These are phyloP conservation scores for Callipepla californica DNA, from an alignment of 2,113 vertebrate genomes.

Conservation along the genomic window DNA sequence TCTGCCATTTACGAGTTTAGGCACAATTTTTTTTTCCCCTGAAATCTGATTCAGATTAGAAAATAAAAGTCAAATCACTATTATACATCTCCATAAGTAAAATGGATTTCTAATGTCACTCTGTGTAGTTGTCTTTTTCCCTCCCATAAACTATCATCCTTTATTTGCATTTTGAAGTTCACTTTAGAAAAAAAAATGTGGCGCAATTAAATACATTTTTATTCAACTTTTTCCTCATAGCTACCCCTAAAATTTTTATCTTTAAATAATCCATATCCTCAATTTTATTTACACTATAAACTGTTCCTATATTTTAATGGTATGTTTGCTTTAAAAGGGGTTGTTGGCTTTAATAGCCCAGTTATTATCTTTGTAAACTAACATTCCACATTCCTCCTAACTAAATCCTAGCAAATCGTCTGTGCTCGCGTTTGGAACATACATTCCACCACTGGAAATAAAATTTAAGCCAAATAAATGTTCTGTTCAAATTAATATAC, in stretches of 20 bases:
- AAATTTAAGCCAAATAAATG: slow-evolving; percentile 80
- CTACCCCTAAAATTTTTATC: slow-evolving; percentile 80
- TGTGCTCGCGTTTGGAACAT: slow-evolving; percentile 71
- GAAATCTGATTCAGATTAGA: slow-evolving; percentile 72
- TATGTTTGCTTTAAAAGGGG: slow-evolving; percentile 86
- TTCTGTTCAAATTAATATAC: slow-evolving; percentile 78
- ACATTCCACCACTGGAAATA: slow-evolving; percentile 76
- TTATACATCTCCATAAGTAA: slow-evolving; percentile 68
- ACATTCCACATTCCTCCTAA: slow-evolving; percentile 78
- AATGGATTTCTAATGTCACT: slow-evolving; percentile 75
- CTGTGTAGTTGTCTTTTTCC: slow-evolving; percentile 22
- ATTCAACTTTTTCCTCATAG: slow-evolving; percentile 73
- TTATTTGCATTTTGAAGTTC: slow-evolving; percentile 79
- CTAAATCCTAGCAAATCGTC: slow-evolving; percentile 74
- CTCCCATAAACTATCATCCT: slow-evolving; percentile 37
- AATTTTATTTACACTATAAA: slow-evolving; percentile 85
- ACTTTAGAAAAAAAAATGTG: slow-evolving; percentile 67
- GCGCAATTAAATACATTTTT: slow-evolving; percentile 77
- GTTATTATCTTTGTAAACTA: slow-evolving; percentile 86
- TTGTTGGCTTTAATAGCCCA: slow-evolving; percentile 83
- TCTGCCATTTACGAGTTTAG: slow-evolving; percentile 68
- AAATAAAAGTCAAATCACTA: slow-evolving; percentile 71
- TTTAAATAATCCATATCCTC: slow-evolving; percentile 85
- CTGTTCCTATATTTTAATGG: slow-evolving; percentile 84
- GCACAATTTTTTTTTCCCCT: background rate